Conservation (phyloP, 2,797 vertebrate genomes). For the Rhabdomys pumilio region DNA sequence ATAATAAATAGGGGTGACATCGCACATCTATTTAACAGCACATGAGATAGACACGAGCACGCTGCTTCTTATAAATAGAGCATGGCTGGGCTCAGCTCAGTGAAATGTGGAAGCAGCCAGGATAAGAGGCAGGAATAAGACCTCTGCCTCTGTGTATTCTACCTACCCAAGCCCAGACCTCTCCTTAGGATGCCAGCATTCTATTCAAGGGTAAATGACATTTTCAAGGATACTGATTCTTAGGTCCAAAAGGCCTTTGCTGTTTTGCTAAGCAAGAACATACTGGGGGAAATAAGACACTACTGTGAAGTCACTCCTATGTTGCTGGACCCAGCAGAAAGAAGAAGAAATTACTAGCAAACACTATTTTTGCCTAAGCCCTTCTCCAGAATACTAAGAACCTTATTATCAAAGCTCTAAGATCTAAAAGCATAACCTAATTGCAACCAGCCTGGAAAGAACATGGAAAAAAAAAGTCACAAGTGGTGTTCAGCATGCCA, state of each 20-base stretch:
- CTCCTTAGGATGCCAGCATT: background rate
- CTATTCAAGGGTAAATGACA: background rate
- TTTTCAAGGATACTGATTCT: constrained; percentile 9
- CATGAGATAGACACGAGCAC: background rate
- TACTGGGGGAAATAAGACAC: background rate
- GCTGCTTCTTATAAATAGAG: constrained; percentile 57
- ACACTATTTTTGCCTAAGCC: background rate
- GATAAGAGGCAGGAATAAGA: background rate
- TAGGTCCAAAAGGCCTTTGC: background rate
- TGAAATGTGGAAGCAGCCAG: background rate
- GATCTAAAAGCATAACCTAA: constrained; percentile 3
- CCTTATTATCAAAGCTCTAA: constrained; percentile 30
- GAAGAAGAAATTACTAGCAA: background rate
- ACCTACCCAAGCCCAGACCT: background rate
- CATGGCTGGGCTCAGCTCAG: background rate
- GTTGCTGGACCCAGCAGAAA: background rate
- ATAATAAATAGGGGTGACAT: constrained; percentile 42
- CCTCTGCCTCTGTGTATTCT: background rate
- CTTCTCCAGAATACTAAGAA: constrained; percentile 28
- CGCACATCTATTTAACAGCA: constrained; percentile 22
- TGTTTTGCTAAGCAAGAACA: background rate
- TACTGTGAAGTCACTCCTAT: background rate
- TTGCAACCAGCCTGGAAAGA: background rate
- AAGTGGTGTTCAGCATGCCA: background rate
- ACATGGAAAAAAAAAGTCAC: background rate